These are phyloP conservation scores for Drosophila repleta DNA, from an alignment of 1,140 invertebrate genomes.

Conservation along the genomic window DNA sequence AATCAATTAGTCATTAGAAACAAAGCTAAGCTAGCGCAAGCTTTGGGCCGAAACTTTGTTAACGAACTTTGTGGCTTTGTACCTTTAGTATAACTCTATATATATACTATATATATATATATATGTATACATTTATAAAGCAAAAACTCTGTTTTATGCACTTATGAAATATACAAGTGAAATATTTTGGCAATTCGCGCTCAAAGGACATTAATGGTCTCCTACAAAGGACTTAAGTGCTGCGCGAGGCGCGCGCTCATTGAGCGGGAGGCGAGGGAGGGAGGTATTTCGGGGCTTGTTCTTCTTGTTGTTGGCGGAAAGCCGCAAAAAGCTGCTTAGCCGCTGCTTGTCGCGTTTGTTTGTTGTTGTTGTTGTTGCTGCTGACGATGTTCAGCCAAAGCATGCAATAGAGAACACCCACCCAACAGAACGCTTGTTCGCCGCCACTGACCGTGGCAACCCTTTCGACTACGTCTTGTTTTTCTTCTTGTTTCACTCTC, in stretches of 20 bases:
- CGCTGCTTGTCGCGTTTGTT: conserved; percentile 29
- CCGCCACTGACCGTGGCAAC: too few species aligned
- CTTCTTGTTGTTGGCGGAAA: not conserved
- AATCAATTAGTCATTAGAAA: too few species aligned
- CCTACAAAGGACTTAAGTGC: too few species aligned
- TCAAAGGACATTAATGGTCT: not conserved
- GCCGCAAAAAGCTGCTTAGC: conserved; percentile 44
- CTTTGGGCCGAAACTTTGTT: conserved; percentile 17
- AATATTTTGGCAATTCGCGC: conserved; percentile 28
- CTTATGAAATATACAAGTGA: conserved; percentile 9
- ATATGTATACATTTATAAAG: not conserved
- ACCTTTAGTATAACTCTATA: not conserved
- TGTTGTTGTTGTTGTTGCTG: conserved; percentile 24
- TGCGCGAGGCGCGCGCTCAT: too few species aligned
- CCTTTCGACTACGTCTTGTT: too few species aligned
- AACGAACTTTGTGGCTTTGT: conserved; percentile 6
- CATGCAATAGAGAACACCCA: conserved; percentile 5
- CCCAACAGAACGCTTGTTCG: not conserved
- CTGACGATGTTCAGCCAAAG: conserved; percentile 29
- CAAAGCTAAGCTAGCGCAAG: not conserved
- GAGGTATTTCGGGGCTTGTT: too few species aligned
- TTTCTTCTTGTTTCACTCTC: not conserved
- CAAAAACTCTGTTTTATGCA: conserved; percentile 27
- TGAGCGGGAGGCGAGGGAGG: too few species aligned
- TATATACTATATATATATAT: not conserved